These are phyloP conservation scores for Sceloporus tristichus DNA, from an alignment of 2,113 vertebrate species.

Conservation along the genomic window DNA sequence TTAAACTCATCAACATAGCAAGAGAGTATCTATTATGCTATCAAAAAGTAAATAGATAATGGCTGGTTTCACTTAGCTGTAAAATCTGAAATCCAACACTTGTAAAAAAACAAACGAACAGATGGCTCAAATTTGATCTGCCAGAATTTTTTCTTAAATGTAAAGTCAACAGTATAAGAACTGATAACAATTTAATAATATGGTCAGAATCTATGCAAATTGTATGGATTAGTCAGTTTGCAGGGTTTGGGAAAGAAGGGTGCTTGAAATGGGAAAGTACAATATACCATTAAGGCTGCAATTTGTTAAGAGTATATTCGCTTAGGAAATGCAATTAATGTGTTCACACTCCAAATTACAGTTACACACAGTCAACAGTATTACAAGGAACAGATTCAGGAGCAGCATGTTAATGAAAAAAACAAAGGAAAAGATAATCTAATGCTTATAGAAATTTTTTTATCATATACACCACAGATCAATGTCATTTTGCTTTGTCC, in stretches of 20 bases:
- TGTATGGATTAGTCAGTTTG: constrained; percentile 62
- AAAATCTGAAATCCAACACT: constrained; percentile 35
- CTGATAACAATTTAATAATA: constrained; percentile 46
- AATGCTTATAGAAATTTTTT: constrained; percentile 64
- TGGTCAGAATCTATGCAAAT: constrained; percentile 60
- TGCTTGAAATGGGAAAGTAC: constrained; percentile 56
- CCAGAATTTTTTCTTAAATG: constrained; percentile 15
- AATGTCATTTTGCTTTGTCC: constrained; percentile 27
- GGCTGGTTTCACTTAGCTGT: constrained; percentile 46
- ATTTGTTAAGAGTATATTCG: constrained; percentile 71
- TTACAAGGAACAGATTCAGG: constrained; percentile 59
- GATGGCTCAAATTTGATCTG: constrained; percentile 61
- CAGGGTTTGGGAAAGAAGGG: constrained; percentile 53
- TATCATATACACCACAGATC: constrained; percentile 71
- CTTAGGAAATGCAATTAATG: constrained; percentile 67
- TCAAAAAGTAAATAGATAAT: constrained; percentile 55
- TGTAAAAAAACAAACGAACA: constrained; percentile 33
- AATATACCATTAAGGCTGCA: constrained; percentile 67
- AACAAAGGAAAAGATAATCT: constrained; percentile 57
- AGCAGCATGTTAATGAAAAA: constrained; percentile 67
- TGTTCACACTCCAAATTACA: constrained; percentile 56
- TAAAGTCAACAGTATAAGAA: constrained; percentile 46
- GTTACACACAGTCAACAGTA: constrained; percentile 50
- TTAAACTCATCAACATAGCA: constrained; percentile 58
- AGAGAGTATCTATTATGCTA: constrained; percentile 47